A percentile compares a stretch with the other conserved stretches of the same genome.
Conservation (phyloP, 1,140 invertebrate species). For the Eumeta japonica region DNA sequence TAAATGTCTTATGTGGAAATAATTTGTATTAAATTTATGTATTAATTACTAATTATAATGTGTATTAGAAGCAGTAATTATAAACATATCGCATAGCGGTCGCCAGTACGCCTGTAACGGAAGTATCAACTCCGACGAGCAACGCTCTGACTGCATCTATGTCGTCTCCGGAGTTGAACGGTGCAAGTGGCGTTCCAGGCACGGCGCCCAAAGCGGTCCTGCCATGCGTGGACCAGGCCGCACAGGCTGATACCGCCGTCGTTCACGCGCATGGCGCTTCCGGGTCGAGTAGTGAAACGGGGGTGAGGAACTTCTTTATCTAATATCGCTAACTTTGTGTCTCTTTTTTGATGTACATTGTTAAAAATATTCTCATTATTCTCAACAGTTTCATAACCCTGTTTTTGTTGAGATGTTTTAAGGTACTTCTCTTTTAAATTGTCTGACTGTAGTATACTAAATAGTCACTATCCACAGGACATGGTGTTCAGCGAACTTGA, state of each 20-base stretch:
- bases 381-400: too few species aligned
- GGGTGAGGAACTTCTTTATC: constrained; percentile 23
- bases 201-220: constrained; percentile 6
- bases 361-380: too few species aligned
- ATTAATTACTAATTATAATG: too few species aligned
- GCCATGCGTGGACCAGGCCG: constrained; percentile 4
- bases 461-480: constrained; percentile 62
- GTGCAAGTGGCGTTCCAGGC: not conserved
- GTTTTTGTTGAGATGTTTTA: too few species aligned
- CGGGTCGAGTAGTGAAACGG: constrained; percentile 43
- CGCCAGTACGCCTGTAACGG: constrained; percentile 24
- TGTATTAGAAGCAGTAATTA: too few species aligned
- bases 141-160: constrained; percentile 27
- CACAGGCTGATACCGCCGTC: constrained; percentile 3
- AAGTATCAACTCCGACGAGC: constrained; percentile 11
- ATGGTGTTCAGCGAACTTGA: constrained; percentile 69
- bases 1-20: too few species aligned
- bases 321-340: too few species aligned
- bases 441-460: too few species aligned
- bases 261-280: constrained; percentile 19
- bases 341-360: too few species aligned
- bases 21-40: too few species aligned
- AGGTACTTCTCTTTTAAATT: too few species aligned
- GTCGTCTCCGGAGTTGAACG: constrained; percentile 34
- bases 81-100: constrained; percentile 24